These are phyloP conservation scores for Macquaria ambigua DNA, from an alignment of 2,113 vertebrate genomes.

Conservation along the genomic window DNA sequence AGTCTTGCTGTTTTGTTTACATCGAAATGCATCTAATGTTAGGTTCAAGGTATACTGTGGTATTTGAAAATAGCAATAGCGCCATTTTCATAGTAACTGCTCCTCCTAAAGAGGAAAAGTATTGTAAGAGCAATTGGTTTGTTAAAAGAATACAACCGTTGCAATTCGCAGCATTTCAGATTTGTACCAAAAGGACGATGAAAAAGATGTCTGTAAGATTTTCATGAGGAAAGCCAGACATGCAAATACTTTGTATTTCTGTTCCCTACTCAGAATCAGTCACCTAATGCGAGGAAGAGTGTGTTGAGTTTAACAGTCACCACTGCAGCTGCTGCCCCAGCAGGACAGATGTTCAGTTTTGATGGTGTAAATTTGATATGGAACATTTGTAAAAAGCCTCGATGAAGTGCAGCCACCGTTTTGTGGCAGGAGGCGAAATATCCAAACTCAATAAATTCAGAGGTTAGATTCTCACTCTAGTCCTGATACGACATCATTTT, in stretches of 20 bases:
- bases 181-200: not conserved
- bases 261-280: not conserved
- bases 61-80: not conserved
- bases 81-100: not conserved
- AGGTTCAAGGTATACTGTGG: not conserved
- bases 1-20: not conserved
- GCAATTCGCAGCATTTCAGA: too few relatives aligned
- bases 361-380: not conserved
- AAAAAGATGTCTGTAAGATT: not conserved
- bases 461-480: not conserved
- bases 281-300: not conserved
- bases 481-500: not conserved
- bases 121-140: not conserved
- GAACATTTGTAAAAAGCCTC: not conserved
- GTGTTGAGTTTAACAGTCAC: not conserved
- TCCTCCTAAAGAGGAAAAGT: not conserved
- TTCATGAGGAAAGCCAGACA: not conserved
- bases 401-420: not conserved
- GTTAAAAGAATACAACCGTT: not conserved
- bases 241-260: not conserved
- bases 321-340: not conserved
- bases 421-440: not conserved
- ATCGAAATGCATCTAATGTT: not conserved
- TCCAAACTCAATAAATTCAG: slow-evolving; percentile 1
- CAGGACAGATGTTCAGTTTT: slow-evolving; percentile 7